Conservation (phyloP, 2,888 invertebrate genomes). For the Pseudococcus jackbeardsleyi region DNA sequence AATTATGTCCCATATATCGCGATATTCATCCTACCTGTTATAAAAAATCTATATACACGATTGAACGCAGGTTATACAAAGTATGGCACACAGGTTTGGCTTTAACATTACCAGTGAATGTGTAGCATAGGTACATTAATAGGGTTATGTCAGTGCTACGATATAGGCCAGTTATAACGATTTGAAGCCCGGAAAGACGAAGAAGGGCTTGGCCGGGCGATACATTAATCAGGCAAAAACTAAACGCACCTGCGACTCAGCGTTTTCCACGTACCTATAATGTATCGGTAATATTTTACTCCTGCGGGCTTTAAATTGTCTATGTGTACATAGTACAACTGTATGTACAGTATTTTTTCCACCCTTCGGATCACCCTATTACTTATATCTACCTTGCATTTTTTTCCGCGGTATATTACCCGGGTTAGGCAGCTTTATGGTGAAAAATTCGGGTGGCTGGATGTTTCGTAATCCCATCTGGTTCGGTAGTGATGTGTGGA, state of each 20-base stretch:
- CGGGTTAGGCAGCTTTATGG: neutral
- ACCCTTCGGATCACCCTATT: neutral
- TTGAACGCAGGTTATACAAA: neutral
- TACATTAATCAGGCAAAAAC: slow-evolving; percentile 58
- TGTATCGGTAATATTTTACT: slow-evolving; percentile 58
- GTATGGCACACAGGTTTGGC: neutral
- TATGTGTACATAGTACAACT: slow-evolving; percentile 44
- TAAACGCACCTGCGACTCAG: slow-evolving; percentile 54
- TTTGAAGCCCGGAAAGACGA: slow-evolving; percentile 31
- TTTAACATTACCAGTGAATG: neutral
- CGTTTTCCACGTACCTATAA: slow-evolving; percentile 53
- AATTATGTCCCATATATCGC: neutral
- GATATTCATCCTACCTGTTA: neutral
- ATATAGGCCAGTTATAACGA: slow-evolving; percentile 50
- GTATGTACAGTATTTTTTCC: slow-evolving; percentile 1
- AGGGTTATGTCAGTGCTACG: slow-evolving; percentile 52
- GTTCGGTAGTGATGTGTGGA: slow-evolving; percentile 7
- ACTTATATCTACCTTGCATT: neutral
- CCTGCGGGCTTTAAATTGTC: slow-evolving; percentile 60
- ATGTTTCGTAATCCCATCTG: neutral
- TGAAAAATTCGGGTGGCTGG: neutral
- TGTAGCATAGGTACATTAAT: slow-evolving; percentile 16
- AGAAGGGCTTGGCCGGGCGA: slow-evolving; percentile 28
- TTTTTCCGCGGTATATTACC: too few species aligned
- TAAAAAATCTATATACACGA: neutral